A percentile compares a stretch with the other conserved stretches of the same genome.
Conservation (phyloP, 2,797 vertebrate species). For the Odontamblyopus lacepedii region DNA sequence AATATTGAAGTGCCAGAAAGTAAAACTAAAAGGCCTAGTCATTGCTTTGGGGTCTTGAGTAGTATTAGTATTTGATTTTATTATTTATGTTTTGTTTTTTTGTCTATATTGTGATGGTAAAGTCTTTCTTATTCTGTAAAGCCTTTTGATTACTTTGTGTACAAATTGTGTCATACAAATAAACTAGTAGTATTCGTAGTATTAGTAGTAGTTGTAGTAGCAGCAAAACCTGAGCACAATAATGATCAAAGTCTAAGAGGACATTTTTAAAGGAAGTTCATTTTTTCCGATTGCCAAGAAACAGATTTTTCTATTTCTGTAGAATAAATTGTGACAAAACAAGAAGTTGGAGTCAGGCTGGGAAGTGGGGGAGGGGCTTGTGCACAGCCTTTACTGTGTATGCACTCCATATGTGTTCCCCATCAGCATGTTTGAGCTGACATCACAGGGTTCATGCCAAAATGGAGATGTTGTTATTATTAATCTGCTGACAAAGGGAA, state of each 20-base stretch:
- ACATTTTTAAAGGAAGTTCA: no score
- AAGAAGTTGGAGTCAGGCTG: slow-evolving; percentile 21
- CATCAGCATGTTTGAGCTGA: slow-evolving; percentile 58
- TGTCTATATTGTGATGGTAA: no score
- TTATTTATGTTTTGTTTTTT: no score
- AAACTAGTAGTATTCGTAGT: background rate
- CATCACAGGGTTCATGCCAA: slow-evolving; percentile 51
- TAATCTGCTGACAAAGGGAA: slow-evolving; percentile 66
- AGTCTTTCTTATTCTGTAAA: no score
- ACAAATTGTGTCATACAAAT: no score
- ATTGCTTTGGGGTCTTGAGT: no score
- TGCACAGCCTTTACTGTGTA: slow-evolving; percentile 44
- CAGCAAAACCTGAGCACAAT: background rate
- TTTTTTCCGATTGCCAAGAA: no score
- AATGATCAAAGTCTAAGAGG: background rate
- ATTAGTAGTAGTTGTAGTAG: background rate
- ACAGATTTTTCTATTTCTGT: background rate
- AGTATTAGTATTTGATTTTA: background rate
- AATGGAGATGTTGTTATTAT: slow-evolving; percentile 42
- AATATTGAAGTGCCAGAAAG: no score
- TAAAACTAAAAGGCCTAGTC: no score
- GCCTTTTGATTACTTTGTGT: no score
- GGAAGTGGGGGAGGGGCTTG: slow-evolving; percentile 40
- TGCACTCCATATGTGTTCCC: slow-evolving; percentile 66
- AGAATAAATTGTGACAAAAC: slow-evolving; percentile 5